Evolutionary conservation across 2,888 invertebrate genomes (phyloP).

Genomic region (Drosophila paucipuncta): DNA sequence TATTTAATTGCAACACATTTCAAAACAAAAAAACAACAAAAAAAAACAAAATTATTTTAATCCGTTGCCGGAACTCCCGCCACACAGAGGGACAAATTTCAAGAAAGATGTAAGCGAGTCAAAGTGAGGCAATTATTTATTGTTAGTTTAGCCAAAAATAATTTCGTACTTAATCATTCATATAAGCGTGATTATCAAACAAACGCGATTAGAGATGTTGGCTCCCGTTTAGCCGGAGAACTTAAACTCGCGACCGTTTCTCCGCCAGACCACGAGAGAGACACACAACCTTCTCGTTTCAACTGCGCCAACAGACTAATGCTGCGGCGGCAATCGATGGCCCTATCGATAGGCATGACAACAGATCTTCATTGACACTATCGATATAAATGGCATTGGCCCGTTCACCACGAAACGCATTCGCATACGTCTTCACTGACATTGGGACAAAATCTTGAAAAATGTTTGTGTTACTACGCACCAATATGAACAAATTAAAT

Average conservation of each 20-base stretch:
- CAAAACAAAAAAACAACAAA: conserved; percentile 13
- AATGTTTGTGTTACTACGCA: not conserved
- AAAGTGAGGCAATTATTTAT: conserved; percentile 36
- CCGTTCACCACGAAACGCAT: conserved; percentile 27
- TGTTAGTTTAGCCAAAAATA: conserved; percentile 46
- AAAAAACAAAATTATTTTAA: conserved; percentile 8
- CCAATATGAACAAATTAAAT: not conserved
- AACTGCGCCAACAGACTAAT: conserved; percentile 66
- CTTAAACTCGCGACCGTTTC: conserved; percentile 60
- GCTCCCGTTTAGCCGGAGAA: conserved; percentile 50
- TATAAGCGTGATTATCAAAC: conserved; percentile 32
- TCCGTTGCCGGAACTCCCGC: conserved; percentile 21
- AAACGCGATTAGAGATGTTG: conserved; percentile 29
- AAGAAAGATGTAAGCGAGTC: not conserved
- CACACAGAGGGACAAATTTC: conserved; percentile 1
- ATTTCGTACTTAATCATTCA: conserved; percentile 55
- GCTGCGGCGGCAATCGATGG: conserved; percentile 41
- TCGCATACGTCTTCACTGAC: not conserved
- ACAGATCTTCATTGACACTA: conserved; percentile 3
- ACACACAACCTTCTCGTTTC: conserved; percentile 56
- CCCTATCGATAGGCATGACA: conserved; percentile 28
- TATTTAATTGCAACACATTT: conserved; percentile 56
- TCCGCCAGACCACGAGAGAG: conserved; percentile 34
- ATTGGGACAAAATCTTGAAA: not conserved
- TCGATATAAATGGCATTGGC: conserved; percentile 13